Evolutionary conservation across 2,888 invertebrate species (phyloP).

Genomic region (Kryphioiulus occultus): DNA sequence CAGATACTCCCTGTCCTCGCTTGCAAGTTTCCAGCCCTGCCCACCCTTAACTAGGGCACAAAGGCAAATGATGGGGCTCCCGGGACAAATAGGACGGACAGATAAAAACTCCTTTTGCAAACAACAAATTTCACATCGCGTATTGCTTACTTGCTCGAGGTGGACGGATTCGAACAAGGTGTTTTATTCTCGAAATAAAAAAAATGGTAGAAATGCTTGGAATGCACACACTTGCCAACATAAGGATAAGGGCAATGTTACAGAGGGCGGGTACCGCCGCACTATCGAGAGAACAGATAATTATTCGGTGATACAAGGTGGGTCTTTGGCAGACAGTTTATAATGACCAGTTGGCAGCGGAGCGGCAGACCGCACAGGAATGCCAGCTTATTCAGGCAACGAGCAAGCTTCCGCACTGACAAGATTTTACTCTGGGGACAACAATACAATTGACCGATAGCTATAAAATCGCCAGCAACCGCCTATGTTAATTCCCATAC

Average conservation of each 20-base stretch:
- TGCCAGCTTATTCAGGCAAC: not conserved
- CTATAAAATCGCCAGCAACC: not conserved
- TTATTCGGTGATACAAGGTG: not conserved
- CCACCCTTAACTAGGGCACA: not conserved
- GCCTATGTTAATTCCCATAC: not conserved
- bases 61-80: not conserved
- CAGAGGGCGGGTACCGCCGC: not conserved
- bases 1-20: constrained; percentile 23
- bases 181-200: constrained; percentile 12
- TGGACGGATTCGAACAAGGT: constrained; percentile 12
- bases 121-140: not conserved
- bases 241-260: constrained; percentile 6
- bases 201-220: not conserved
- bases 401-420: not conserved
- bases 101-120: not conserved
- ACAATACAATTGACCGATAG: not conserved
- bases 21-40: not conserved
- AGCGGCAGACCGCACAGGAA: not conserved
- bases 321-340: constrained; percentile 23
- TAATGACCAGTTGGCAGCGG: not conserved
- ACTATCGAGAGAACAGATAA: not conserved
- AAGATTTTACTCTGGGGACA: not conserved
- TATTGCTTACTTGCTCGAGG: not conserved
- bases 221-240: constrained; percentile 7
- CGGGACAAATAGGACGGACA: not conserved